Evolutionary conservation across 2,113 vertebrate genomes (phyloP), one percentile per base, ranked within the genome.

Genomic region (Solea solea): DNA sequence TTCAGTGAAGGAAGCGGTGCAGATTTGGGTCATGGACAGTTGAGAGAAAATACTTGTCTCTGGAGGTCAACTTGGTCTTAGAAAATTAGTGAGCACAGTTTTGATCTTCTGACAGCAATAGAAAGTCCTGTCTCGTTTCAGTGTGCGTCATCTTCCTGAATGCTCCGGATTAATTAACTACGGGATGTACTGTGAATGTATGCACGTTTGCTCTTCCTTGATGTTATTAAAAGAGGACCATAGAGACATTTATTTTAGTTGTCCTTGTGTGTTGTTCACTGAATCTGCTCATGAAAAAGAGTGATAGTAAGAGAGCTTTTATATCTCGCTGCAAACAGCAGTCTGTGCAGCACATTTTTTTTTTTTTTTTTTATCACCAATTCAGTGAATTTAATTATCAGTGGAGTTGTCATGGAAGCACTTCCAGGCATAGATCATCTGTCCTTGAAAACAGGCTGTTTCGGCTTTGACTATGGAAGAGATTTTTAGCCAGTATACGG

Each of bases 381-480:
- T 80, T 71, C 54, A 72, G 51, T 46, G 64, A 71, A 78, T 77
- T 71, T 71, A 74, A 86, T 84, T 74, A 81, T 70, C 81, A 74
- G 55, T 62, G 42, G 55, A 72, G 82, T 76, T 87, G 82, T 85
- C 75, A 83, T 80, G 71, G 59, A 40, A 85, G 88, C 74, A 68
- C 76, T 80, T 41, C 13, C 53, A 39, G 74, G 69, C 54, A 58
- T 41, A 62, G 71, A 77, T 82, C 64, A 71, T 68, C 58, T 73
- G 72, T 81, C 82, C 82, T 88, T 83, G 75, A 84, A 81, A 81
- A 65, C 8, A 63, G 41, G 41, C 8, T 63, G 40, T 61, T 72
- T 48, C 27, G 46, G 16, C 44, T 69, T 56, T 12, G 55, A 45
- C 42, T 64, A 58, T 40, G 64, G 8, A 62, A 64, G n/a, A 49